These are phyloP conservation scores for Typhlomys cinereus DNA, from an alignment of 2,113 vertebrate genomes.

Conservation along the genomic window DNA sequence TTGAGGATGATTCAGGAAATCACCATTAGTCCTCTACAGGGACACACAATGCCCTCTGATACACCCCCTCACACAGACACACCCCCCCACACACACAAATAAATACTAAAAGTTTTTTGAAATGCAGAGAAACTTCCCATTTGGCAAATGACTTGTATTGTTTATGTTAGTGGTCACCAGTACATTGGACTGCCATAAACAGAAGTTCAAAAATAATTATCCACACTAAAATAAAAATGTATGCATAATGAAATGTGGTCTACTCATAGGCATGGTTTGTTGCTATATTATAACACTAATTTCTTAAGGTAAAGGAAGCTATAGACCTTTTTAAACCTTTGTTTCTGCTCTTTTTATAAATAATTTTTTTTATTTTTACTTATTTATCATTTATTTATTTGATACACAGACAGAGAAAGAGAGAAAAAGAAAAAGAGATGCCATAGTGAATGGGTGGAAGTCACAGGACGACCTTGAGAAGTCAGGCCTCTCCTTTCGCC, in stretches of 20 bases:
- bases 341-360: too few relatives aligned
- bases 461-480: too few relatives aligned
- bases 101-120: too few relatives aligned
- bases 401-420: too few relatives aligned
- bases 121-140: background rate
- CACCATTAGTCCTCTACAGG: too few relatives aligned
- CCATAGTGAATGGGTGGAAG: too few relatives aligned
- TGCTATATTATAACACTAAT: conserved; percentile 18
- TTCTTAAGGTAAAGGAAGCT: conserved; percentile 3
- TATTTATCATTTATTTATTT: background rate
- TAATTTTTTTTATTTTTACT: background rate
- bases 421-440: too few relatives aligned
- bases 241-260: background rate
- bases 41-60: too few relatives aligned
- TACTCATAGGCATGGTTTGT: background rate
- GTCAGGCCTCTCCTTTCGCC: too few relatives aligned
- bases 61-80: too few relatives aligned
- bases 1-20: too few relatives aligned
- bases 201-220: conserved; percentile 23
- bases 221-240: background rate
- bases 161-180: background rate
- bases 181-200: background rate
- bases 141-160: conserved; percentile 17
- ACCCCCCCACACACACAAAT: too few relatives aligned
- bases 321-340: background rate